These are phyloP conservation scores for Aphaenogaster floridana DNA, from an alignment of 1,140 invertebrate genomes.

Conservation along the genomic window DNA sequence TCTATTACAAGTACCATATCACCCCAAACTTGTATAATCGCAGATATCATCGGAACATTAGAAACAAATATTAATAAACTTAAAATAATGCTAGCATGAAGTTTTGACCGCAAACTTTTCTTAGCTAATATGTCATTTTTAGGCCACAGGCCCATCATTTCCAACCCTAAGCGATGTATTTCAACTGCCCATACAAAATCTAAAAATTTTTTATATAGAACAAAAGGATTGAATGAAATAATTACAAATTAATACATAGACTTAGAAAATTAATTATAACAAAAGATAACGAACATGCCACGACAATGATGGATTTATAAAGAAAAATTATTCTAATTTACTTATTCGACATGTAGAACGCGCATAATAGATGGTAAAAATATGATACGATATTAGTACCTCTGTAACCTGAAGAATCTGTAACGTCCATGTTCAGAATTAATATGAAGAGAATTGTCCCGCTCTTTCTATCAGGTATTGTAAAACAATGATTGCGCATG, in stretches of 20 bases:
- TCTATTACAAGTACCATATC: neutral
- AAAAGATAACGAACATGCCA: neutral
- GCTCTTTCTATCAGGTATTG: no score
- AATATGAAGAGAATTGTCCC: no score
- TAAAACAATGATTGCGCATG: no score
- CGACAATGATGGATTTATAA: neutral
- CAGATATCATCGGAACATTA: neutral
- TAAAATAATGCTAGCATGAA: neutral
- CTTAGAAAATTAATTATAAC: neutral
- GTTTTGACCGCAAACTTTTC: neutral
- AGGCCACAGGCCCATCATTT: constrained; percentile 46
- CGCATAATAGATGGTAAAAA: no score
- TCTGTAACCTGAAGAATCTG: no score
- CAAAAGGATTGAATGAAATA: no score
- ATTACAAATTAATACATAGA: neutral
- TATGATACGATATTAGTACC: no score
- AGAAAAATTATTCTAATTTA: no score
- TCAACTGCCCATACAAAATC: constrained; percentile 58
- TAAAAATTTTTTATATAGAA: neutral
- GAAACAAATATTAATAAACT: neutral
- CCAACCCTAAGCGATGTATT: constrained; percentile 17
- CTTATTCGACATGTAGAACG: no score
- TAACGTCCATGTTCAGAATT: no score
- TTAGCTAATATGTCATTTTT: neutral
- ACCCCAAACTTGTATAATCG: neutral